A percentile compares a stretch with the other conserved stretches of the same genome.
These are phyloP conservation scores for Frieseomelitta varia DNA, from an alignment of 1,140 invertebrate genomes.

Conservation along the genomic window DNA sequence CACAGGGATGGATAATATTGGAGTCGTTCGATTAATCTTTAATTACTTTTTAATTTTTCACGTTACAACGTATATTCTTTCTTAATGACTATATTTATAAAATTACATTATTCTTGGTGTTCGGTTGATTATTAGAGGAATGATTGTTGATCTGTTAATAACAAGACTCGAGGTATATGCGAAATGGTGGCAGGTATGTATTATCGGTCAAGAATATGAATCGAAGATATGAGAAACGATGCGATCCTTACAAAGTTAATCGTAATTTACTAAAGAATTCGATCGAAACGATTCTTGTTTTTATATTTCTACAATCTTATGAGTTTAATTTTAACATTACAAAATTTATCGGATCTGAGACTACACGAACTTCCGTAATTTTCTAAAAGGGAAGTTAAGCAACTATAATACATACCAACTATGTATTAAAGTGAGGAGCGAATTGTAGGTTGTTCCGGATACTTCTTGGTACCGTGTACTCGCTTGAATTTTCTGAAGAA, in stretches of 20 bases:
- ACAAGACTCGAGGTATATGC: not conserved
- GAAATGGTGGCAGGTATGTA: not conserved
- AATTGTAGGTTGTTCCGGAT: not conserved
- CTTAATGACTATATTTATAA: constrained; percentile 24
- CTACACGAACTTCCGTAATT: not conserved
- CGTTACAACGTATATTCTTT: constrained; percentile 15
- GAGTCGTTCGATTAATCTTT: not conserved
- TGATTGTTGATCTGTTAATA: not conserved
- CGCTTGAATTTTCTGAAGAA: not conserved
- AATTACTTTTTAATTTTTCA: not conserved
- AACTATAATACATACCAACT: not conserved
- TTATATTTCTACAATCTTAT: not conserved
- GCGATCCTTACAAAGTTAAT: not conserved
- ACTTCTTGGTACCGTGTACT: not conserved
- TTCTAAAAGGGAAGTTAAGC: constrained; percentile 15
- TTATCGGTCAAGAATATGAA: not conserved
- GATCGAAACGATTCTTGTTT: not conserved
- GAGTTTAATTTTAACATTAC: not conserved
- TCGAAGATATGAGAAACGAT: not conserved
- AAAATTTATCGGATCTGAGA: not conserved
- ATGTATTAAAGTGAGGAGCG: not conserved
- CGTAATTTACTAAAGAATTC: not conserved
- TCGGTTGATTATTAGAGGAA: constrained; percentile 10
- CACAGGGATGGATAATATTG: not conserved
- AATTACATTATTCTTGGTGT: constrained; percentile 34